These are phyloP conservation scores for Stomorhina lunata DNA, from an alignment of 2,888 invertebrate genomes.

Conservation along the genomic window DNA sequence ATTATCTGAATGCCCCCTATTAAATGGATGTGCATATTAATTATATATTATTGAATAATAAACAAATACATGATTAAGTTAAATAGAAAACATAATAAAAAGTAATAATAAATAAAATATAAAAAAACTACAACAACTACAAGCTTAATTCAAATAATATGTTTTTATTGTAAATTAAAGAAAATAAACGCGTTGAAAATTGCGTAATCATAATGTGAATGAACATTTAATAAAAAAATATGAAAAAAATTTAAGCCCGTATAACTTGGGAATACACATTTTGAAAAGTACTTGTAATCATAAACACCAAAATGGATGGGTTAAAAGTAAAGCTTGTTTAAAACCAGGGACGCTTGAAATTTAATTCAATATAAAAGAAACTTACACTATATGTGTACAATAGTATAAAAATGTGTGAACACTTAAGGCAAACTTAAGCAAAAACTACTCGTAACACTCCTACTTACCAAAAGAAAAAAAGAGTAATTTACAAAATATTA, in stretches of 20 bases:
- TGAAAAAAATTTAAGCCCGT: neutral
- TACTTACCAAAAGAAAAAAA: neutral
- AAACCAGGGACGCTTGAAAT: constrained; percentile 7
- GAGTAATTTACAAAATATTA: too few species aligned
- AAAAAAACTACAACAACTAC: neutral
- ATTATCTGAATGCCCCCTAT: too few species aligned
- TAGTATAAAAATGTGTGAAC: neutral
- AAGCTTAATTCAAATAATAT: neutral
- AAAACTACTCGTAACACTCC: neutral
- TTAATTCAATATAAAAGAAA: neutral
- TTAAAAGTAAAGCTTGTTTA: neutral
- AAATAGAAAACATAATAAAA: too few species aligned
- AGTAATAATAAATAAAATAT: too few species aligned
- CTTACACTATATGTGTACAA: too few species aligned
- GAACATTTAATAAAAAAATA: constrained; percentile 11
- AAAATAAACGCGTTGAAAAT: constrained; percentile 44
- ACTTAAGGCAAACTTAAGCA: neutral
- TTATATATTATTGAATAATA: too few species aligned
- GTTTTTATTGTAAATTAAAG: neutral
- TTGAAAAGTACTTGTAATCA: neutral
- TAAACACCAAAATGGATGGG: too few species aligned
- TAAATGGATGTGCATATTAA: too few species aligned
- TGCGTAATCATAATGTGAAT: constrained; percentile 51
- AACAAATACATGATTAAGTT: too few species aligned
- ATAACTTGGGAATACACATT: neutral